These are phyloP conservation scores for Semaprochilodus insignis DNA, from an alignment of 2,797 vertebrate genomes.

Conservation along the genomic window DNA sequence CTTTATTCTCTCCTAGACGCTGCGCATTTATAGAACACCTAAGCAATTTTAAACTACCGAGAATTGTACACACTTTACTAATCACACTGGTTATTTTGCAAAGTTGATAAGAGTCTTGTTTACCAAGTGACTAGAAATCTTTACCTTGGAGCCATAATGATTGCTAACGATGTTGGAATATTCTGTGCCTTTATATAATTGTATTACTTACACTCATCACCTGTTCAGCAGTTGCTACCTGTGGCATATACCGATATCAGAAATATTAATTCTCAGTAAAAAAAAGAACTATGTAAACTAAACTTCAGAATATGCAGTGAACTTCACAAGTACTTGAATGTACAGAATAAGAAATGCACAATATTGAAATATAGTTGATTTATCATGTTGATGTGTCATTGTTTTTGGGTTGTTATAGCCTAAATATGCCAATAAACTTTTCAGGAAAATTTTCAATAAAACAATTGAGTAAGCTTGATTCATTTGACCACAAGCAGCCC, in stretches of 20 bases:
- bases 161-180: not conserved
- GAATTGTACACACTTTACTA: not conserved
- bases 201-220: not conserved
- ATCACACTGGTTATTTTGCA: not conserved
- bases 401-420: not conserved
- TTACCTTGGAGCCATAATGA: not conserved
- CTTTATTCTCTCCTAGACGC: not conserved
- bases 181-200: not conserved
- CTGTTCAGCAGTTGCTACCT: not conserved
- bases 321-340: not conserved
- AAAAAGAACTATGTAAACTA: not conserved
- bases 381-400: not conserved
- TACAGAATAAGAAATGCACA: not conserved
- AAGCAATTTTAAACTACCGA: not conserved
- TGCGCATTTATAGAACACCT: not conserved
- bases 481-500: not conserved
- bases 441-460: no score
- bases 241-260: not conserved
- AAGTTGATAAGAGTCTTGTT: not conserved
- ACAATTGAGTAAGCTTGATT: not conserved
- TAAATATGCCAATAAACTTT: not conserved
- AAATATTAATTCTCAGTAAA: not conserved
- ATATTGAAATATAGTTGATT: not conserved
- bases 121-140: not conserved
- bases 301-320: not conserved